Evolutionary conservation across 2,888 invertebrate species (phyloP), one percentile per base, ranked within the genome.

Genomic region (Xestoiulus laeticollis): DNA sequence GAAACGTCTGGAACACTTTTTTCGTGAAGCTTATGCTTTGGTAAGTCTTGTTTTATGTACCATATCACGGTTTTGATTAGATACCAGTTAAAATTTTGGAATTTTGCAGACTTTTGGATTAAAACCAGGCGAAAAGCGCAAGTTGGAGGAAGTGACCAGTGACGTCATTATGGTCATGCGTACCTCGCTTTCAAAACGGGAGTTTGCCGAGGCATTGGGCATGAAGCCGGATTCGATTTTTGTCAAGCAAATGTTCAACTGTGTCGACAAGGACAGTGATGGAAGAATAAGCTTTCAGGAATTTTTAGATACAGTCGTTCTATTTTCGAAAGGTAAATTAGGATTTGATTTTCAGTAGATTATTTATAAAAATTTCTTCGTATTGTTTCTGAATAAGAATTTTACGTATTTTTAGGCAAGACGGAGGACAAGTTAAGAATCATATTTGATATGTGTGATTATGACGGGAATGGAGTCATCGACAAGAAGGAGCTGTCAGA

Each of bases 371-470:
- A 22, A 86, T 32, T 38, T 53, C 12, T 53, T n/a, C 33, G 10
- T 22, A 86, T 38, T 85, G 33, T 32, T 14, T 2, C 14, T 43
- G 19, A 38, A 84, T 16, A 14, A 83, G 32, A 32, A n/a, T 33
- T n/a, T 32, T 0, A 6, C 32, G 38, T 26, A 48, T 14, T 38
- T 38, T 53, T 22, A 59, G 91, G 91, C 26, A 96, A 96, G 90
- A 97, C 97, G 0, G 98, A 98, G 90, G 97, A 98, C 91, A 98
- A 98, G 91, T 93, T 98, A 53, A 94, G 98, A 6, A 98, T 98
- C 48, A 97, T 99, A 89, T 98, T 98, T 91, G 97, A 98, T 92
- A 98, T 99, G 98, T 98, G 98, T 91, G 98, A 98, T 91, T 96
- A 97, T 90, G 97, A 98, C 91, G 94, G 97, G 22, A 97, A 97